phyloP scores from a whole-genome alignment of 2,797 vertebrate genomes.

The Sebastes diploproa region DNA sequence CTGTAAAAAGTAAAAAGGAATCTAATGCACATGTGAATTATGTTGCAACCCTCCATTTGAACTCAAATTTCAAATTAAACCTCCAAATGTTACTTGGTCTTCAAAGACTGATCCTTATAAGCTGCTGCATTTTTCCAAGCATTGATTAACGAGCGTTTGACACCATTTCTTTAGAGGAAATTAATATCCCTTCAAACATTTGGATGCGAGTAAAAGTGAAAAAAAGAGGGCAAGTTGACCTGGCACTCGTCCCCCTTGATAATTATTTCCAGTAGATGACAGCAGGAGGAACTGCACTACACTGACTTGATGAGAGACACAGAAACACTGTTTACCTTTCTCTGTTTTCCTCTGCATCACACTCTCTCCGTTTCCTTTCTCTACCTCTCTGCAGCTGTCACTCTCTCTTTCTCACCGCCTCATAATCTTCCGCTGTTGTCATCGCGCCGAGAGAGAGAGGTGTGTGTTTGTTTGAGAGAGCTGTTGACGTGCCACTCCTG shows the following conservation, averaged over 20 bases:
- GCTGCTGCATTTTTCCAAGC: not conserved
- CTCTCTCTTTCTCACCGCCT: constrained; percentile 72
- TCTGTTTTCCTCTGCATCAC: constrained; percentile 31
- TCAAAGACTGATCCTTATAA: not conserved
- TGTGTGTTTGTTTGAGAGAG: constrained; percentile 62
- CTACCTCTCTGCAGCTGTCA: constrained; percentile 56
- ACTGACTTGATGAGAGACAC: constrained; percentile 64
- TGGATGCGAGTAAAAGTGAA: constrained; percentile 8
- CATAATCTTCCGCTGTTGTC: constrained; percentile 66
- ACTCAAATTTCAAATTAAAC: not conserved
- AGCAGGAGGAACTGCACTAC: constrained; percentile 64
- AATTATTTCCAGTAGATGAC: constrained; percentile 72
- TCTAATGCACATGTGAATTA: not conserved
- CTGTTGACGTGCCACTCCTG: constrained; percentile 54
- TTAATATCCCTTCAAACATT: constrained; percentile 14
- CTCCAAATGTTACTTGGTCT: not conserved
- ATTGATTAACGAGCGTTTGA: not conserved
- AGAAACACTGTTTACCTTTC: constrained; percentile 57
- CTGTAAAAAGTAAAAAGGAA: not conserved
- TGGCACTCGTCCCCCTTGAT: constrained; percentile 44
- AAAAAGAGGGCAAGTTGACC: constrained; percentile 54
- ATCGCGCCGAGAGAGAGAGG: constrained; percentile 39
- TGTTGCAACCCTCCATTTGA: not conserved
- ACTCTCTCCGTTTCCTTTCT: constrained; percentile 9
- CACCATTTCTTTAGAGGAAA: constrained; percentile 1